Conservation (phyloP, 2,888 invertebrate species). For the Congeria kusceri region DNA sequence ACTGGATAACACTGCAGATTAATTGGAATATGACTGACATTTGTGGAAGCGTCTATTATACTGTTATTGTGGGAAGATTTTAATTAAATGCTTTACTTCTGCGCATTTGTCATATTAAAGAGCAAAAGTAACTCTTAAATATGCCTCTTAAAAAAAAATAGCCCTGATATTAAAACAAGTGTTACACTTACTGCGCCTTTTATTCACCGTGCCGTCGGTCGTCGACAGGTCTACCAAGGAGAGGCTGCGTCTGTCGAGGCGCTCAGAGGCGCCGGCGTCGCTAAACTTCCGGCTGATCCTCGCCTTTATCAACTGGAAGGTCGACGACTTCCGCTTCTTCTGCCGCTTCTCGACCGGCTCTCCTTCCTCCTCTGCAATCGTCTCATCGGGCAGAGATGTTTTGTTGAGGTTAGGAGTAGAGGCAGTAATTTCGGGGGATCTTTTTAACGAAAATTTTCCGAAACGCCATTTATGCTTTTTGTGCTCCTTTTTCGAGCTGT, state of each 20-base stretch:
- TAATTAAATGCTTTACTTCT: too few relatives aligned
- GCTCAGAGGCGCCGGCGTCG: not conserved
- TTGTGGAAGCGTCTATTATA: too few relatives aligned
- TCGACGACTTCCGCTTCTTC: slow-evolving; percentile 11
- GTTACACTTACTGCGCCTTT: slow-evolving; percentile 38
- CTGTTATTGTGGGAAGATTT: too few relatives aligned
- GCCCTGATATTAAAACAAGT: too few relatives aligned
- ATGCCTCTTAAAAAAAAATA: too few relatives aligned
- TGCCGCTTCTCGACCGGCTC: not conserved
- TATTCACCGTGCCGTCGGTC: slow-evolving; percentile 2
- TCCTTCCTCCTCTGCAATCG: slow-evolving; percentile 4
- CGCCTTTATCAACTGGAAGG: slow-evolving; percentile 49
- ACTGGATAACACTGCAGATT: too few relatives aligned
- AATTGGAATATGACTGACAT: too few relatives aligned
- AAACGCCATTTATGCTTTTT: slow-evolving; percentile 54
- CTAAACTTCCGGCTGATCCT: slow-evolving; percentile 52
- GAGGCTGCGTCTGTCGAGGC: slow-evolving; percentile 32
- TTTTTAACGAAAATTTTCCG: slow-evolving; percentile 60
- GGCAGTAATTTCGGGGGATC: slow-evolving; percentile 43
- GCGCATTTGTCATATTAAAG: too few relatives aligned
- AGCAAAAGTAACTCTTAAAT: too few relatives aligned
- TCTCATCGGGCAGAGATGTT: slow-evolving; percentile 14
- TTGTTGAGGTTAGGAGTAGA: slow-evolving; percentile 51
- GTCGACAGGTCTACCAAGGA: slow-evolving; percentile 37
- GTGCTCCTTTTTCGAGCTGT: slow-evolving; percentile 16